Percentiles rank a stretch among this genome's conserved stretches.
These are phyloP conservation scores for Oasisia sp. DNA, from an alignment of 2,888 invertebrate species.

Conservation along the genomic window DNA sequence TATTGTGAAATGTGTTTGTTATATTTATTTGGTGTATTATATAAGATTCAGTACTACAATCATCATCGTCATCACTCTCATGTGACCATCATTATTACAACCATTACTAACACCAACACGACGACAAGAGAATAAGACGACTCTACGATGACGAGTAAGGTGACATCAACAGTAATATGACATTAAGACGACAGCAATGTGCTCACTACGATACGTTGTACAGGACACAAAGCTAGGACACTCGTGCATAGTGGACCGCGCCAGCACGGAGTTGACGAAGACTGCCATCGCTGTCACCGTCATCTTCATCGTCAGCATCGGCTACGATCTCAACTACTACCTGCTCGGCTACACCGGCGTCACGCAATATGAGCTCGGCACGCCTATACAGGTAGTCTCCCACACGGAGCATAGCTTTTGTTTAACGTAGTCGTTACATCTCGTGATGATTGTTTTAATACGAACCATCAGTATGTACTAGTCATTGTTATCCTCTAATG, in stretches of 20 bases:
- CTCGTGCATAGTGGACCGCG: conserved; percentile 34
- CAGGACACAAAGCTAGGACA: conserved; percentile 33
- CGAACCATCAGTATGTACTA: no score
- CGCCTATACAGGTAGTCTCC: conserved; percentile 33
- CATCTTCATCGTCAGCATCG: conserved; percentile 39
- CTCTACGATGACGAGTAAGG: not conserved
- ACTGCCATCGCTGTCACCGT: conserved; percentile 39
- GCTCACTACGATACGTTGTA: not conserved
- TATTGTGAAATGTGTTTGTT: no score
- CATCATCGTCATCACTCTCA: conserved; percentile 28
- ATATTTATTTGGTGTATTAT: no score
- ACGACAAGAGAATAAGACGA: not conserved
- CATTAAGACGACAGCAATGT: not conserved
- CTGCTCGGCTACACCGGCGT: conserved; percentile 39
- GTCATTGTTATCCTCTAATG: no score
- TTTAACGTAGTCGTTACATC: no score
- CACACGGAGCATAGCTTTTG: no score
- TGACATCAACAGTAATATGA: not conserved
- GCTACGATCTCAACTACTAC: conserved; percentile 41
- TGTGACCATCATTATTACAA: conserved; percentile 22
- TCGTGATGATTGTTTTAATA: no score
- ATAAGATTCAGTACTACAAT: not conserved
- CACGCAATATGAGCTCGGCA: conserved; percentile 31
- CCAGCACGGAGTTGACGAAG: conserved; percentile 38
- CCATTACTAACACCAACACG: conserved; percentile 27